These are phyloP conservation scores for Eristalis arbustorum DNA, from an alignment of 2,888 invertebrate species.

Conservation along the genomic window DNA sequence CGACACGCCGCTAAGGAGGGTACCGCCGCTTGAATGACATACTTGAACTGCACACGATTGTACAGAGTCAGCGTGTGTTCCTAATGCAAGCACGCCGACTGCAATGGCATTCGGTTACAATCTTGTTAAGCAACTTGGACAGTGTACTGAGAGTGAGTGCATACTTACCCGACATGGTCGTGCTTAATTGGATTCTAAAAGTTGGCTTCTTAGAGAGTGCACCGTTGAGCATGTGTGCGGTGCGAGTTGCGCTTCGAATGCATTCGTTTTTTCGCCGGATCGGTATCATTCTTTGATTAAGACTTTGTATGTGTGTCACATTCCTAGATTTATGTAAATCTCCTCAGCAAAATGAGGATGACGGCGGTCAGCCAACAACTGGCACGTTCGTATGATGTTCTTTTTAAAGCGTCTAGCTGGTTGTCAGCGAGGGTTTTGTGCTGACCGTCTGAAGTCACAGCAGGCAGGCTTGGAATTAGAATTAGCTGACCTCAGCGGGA, in stretches of 20 bases:
- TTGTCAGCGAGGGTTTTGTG: too few species aligned
- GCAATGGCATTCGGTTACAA: conserved; percentile 20
- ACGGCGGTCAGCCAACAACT: not conserved
- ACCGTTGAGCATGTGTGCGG: conserved; percentile 11
- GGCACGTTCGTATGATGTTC: not conserved
- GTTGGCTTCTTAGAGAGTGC: conserved; percentile 25
- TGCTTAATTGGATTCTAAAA: conserved; percentile 36
- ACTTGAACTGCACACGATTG: conserved; percentile 23
- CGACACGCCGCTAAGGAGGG: not conserved
- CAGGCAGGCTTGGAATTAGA: too few species aligned
- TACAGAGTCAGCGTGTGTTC: not conserved
- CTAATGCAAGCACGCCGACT: conserved; percentile 9
- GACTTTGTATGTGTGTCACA: not conserved
- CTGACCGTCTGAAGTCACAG: too few species aligned
- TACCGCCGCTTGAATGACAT: conserved; percentile 46
- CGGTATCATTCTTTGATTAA: not conserved
- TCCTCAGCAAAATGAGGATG: not conserved
- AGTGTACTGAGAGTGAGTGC: not conserved
- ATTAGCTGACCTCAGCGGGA: too few species aligned
- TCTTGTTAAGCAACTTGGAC: conserved; percentile 32
- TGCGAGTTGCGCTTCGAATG: not conserved
- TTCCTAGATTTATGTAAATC: not conserved
- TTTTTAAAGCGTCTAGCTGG: not conserved
- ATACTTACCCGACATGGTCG: conserved; percentile 16
- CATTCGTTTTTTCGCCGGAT: not conserved